Base-by-base conservation (phyloP, 1,140 invertebrate genomes). In the Drosophila bipectinata region DNA sequence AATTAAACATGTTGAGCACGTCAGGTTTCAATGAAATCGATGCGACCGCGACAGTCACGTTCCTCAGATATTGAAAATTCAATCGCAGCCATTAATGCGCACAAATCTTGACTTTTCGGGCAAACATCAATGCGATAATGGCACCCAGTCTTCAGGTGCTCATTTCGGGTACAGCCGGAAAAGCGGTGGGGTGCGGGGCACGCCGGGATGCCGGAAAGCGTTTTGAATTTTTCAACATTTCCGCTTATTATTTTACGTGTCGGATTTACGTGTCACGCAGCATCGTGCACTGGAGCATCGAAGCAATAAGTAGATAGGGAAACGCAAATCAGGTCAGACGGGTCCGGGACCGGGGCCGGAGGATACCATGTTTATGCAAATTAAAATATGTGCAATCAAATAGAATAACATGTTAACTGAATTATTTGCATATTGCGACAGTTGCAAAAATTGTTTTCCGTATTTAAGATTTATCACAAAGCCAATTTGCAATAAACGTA, bases 191-290 rank as follows among this genome's bases (percentile, higher is more conserved):
- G 15, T 10, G 6, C 0, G 37, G 34, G 34, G 2, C 21, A 21
- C 3, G 21, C 21, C 15, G 47, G 15, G 21, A 24, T n/a, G 41
- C 48, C 57, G 57, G 84, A 76, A 83, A 77, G 63, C 81, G 79
- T 80, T 88, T 88, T 88, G 83, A 87, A 88, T 88, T 83, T 85
- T 89, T 88, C 84, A 88, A 88, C 84, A 88, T 88, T 88, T 88
- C 79, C 83, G 83, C 83, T 88, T 88, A 88, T 88, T 88, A 88
- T 88, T 88, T 76, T 88, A 88, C 83, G 83, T 88, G 83, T 88
- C 83, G 61, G 64, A 67, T 77, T 82, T 79, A 67, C 76, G 79
- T 88, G 83, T 74, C 83, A 83, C 84, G 83, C 72, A 75, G 71
- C 58, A 44, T 41, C 55, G 39, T 51, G 58, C 69, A 60, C 28